A percentile compares a stretch with the other conserved stretches of the same genome.
Evolutionary conservation across 2,888 invertebrate genomes (phyloP).

Genomic region (Bellardia pandia): DNA sequence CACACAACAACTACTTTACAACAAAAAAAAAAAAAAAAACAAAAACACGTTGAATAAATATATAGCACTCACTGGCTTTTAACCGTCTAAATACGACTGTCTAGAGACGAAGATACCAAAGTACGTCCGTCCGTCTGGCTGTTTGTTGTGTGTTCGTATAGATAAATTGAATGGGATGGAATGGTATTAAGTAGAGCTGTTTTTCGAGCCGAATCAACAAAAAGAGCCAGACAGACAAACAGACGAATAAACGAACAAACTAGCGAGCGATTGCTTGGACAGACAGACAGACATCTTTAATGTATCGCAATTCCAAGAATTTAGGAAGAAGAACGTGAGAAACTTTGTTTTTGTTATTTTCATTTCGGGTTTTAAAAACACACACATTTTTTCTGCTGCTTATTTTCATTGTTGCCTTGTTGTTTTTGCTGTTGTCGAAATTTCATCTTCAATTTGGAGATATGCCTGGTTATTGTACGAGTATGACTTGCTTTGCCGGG

Average conservation of each 20-base stretch:
- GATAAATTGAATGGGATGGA: constrained; percentile 61
- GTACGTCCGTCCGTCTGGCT: constrained; percentile 32
- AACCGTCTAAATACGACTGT: constrained; percentile 4
- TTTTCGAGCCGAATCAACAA: constrained; percentile 58
- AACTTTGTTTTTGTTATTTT: constrained; percentile 83
- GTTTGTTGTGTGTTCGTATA: constrained; percentile 33
- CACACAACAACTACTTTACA: constrained; percentile 46
- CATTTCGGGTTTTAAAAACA: constrained; percentile 78
- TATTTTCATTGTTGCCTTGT: constrained; percentile 39
- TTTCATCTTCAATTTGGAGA: constrained; percentile 71
- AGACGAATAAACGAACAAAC: constrained; percentile 42
- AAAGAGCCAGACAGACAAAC: constrained; percentile 53
- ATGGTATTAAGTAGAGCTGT: constrained; percentile 68
- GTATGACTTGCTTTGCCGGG: constrained; percentile 29
- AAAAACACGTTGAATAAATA: constrained; percentile 55
- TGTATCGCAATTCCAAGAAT: constrained; percentile 84
- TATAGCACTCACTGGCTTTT: not conserved
- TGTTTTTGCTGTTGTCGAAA: constrained; percentile 62
- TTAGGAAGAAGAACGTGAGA: constrained; percentile 84
- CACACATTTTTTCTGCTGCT: constrained; percentile 41
- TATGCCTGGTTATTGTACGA: constrained; percentile 61
- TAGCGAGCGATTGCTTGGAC: constrained; percentile 62
- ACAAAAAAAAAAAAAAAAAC: constrained; percentile 26
- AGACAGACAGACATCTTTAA: constrained; percentile 82
- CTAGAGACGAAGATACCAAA: constrained; percentile 45